A percentile compares a stretch with the other conserved stretches of the same genome.
These are phyloP conservation scores for Saguinus midas DNA, from an alignment of 2,113 vertebrate genomes.

Conservation along the genomic window DNA sequence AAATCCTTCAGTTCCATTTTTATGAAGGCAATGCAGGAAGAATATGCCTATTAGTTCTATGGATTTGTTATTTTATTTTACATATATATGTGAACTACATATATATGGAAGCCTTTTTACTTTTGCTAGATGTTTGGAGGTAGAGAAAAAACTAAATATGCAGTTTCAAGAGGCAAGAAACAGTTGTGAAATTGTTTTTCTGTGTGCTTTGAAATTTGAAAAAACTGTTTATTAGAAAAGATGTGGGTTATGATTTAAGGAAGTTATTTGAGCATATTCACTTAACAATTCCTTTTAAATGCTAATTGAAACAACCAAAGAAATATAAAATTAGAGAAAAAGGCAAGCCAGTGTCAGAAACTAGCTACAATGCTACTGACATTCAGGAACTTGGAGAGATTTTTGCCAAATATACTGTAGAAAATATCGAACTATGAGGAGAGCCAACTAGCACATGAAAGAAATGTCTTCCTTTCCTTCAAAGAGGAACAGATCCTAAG, in stretches of 20 bases:
- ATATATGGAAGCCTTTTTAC: conserved; percentile 18
- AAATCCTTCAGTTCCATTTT: conserved; percentile 34
- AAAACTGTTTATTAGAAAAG: conserved; percentile 37
- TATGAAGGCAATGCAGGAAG: conserved; percentile 40
- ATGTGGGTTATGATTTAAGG: conserved; percentile 12
- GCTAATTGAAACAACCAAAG: conserved; percentile 32
- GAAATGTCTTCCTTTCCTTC: background rate
- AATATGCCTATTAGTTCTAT: background rate
- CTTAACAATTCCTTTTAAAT: background rate
- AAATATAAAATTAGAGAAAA: conserved; percentile 22
- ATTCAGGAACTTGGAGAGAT: background rate
- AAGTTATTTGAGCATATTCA: background rate
- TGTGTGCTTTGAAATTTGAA: conserved; percentile 19
- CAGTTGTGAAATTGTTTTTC: conserved; percentile 38
- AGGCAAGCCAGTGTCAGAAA: background rate
- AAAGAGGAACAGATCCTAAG: background rate
- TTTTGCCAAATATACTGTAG: background rate
- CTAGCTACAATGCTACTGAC: background rate
- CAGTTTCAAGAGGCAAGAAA: conserved; percentile 45
- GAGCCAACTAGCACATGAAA: background rate
- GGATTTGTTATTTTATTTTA: conserved; percentile 25
- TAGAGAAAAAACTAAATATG: conserved; percentile 26
- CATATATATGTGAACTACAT: background rate
- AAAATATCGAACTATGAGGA: background rate
- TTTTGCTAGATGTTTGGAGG: conserved; percentile 41